Conservation (phyloP, 92 coral and sea anemone genomes). For the Umimayanthus chanpuru region DNA sequence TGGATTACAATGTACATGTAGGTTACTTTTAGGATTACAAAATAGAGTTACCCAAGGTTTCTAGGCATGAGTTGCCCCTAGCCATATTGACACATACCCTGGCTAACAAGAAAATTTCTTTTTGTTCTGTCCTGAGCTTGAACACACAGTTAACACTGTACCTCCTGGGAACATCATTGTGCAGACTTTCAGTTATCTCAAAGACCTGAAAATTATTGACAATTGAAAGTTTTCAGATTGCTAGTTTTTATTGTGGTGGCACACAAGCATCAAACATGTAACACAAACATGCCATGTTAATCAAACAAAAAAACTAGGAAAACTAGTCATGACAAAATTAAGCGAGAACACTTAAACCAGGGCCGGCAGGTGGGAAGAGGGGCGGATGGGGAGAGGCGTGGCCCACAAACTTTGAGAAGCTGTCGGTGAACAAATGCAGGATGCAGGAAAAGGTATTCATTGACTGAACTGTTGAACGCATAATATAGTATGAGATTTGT, state of each 20-base stretch:
- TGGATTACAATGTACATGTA: too few species aligned
- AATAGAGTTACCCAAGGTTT: too few species aligned
- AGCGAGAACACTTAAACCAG: too few species aligned
- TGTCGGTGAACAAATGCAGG: too few species aligned
- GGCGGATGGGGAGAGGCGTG: too few species aligned
- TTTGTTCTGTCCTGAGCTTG: constrained; percentile 28
- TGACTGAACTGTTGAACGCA: too few species aligned
- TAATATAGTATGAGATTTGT: too few species aligned
- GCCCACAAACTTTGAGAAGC: too few species aligned
- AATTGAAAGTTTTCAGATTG: background rate
- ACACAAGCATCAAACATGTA: background rate
- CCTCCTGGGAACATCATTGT: constrained; percentile 14
- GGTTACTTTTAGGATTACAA: background rate
- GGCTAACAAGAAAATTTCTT: constrained; percentile 30
- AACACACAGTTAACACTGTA: constrained; percentile 33
- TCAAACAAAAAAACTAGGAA: background rate
- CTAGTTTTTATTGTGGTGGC: background rate
- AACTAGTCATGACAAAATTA: too few species aligned
- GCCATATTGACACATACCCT: constrained; percentile 15
- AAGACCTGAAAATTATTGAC: constrained; percentile 16
- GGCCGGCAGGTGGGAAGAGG: too few species aligned
- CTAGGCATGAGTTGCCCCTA: background rate
- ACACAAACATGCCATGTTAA: background rate
- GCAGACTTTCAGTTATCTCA: constrained; percentile 37
- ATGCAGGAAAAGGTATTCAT: too few species aligned